Evolutionary conservation across 64 coral and sea anemone species (phyloP).

Genomic region (Cladopsammia gracilis): DNA sequence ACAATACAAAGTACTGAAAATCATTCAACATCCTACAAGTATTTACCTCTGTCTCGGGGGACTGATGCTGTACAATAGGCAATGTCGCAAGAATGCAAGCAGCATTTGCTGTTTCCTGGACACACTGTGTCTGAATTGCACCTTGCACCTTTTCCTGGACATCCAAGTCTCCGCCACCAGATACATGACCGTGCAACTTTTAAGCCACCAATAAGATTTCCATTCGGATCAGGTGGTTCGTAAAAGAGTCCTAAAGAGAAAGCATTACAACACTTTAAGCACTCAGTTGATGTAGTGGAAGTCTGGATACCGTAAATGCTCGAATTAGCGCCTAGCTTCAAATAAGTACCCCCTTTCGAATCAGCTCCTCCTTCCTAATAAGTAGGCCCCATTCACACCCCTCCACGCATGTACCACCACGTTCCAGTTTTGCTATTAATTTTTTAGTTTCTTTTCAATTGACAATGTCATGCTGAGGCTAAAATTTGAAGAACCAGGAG

Average conservation of each 20-base stretch:
- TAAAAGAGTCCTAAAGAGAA: constrained; percentile 28
- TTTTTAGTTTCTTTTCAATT: no score
- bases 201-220: neutral
- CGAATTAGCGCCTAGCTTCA: no score
- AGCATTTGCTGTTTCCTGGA: constrained; percentile 15
- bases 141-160: neutral
- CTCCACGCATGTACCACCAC: no score
- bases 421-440: no score
- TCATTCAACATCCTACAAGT: neutral
- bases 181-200: neutral
- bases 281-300: neutral
- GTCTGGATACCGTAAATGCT: no score
- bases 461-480: no score
- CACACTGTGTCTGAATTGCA: constrained; percentile 16
- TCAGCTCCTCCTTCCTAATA: no score
- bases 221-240: neutral
- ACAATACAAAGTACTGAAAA: neutral
- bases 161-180: neutral
- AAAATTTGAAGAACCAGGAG: no score
- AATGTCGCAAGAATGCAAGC: constrained; percentile 12
- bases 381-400: no score
- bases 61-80: neutral
- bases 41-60: constrained; percentile 1
- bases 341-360: no score
- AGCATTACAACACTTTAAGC: neutral